phyloP scores from a whole-genome alignment of 2,797 vertebrate genomes.

The Enteromius viviparus region DNA sequence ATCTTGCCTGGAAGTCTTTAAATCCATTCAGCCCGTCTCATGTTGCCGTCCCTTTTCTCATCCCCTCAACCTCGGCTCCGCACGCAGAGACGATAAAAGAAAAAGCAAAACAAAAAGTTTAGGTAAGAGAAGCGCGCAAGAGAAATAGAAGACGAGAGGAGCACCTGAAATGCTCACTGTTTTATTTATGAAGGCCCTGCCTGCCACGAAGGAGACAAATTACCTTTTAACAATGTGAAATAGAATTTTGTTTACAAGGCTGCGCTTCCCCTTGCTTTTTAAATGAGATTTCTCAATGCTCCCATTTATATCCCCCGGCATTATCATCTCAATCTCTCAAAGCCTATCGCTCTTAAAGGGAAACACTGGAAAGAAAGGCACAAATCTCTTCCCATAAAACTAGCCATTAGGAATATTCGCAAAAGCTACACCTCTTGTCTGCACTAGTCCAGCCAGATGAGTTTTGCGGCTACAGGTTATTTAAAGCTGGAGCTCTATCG shows the following conservation, averaged over 20 bases:
- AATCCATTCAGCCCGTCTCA: constrained; percentile 17
- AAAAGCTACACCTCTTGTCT: constrained; percentile 61
- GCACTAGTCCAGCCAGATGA: constrained; percentile 42
- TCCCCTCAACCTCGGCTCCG: constrained; percentile 60
- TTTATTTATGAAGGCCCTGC: constrained; percentile 81
- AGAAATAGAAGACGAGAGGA: constrained; percentile 48
- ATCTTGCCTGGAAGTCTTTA: constrained; percentile 25
- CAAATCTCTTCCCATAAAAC: constrained; percentile 71
- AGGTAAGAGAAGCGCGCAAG: constrained; percentile 44
- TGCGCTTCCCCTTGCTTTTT: constrained; percentile 71
- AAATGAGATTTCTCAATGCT: constrained; percentile 80
- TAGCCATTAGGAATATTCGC: constrained; percentile 72
- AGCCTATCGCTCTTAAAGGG: constrained; percentile 73
- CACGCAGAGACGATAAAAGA: constrained; percentile 59
- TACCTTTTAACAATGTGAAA: constrained; percentile 84
- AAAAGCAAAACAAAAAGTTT: constrained; percentile 63
- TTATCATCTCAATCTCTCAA: constrained; percentile 81
- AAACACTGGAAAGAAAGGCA: constrained; percentile 49
- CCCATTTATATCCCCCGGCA: constrained; percentile 77
- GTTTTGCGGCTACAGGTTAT: constrained; percentile 60
- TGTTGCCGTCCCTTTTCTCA: not conserved
- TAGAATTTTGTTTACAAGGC: constrained; percentile 85
- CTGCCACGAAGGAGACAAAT: constrained; percentile 81
- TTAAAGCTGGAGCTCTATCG: constrained; percentile 57
- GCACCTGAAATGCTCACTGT: constrained; percentile 76